Conservation (phyloP, 2,888 invertebrate species). For the Plebejus argus region DNA sequence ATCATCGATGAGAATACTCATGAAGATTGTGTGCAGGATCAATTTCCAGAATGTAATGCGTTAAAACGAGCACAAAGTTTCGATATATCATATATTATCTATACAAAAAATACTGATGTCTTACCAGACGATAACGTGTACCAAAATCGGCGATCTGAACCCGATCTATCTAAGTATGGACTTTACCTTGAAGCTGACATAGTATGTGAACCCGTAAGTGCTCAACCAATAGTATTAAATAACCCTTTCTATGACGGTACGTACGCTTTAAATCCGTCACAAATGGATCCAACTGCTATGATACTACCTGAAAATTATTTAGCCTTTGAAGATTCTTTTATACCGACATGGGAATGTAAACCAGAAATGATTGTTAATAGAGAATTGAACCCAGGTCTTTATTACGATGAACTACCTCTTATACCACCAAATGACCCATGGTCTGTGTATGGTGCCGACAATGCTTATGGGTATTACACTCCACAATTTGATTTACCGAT, state of each 20-base stretch:
- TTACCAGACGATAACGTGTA: conserved; percentile 52
- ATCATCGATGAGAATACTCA: conserved; percentile 50
- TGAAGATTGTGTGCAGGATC: conserved; percentile 46
- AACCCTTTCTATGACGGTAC: conserved; percentile 77
- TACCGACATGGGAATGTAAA: conserved; percentile 71
- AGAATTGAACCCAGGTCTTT: conserved; percentile 60
- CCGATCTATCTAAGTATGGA: conserved; percentile 71
- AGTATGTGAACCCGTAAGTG: conserved; percentile 59
- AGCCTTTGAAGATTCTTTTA: conserved; percentile 78
- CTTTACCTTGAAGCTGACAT: conserved; percentile 68
- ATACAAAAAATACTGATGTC: conserved; percentile 55
- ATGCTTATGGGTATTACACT: conserved; percentile 65
- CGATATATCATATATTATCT: conserved; percentile 69
- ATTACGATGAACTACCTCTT: conserved; percentile 67
- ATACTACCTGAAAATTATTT: conserved; percentile 74
- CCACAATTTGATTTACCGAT: conserved; percentile 62
- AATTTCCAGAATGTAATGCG: conserved; percentile 54
- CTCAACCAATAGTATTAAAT: conserved; percentile 69
- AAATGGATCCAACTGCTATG: conserved; percentile 62
- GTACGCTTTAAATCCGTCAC: conserved; percentile 60
- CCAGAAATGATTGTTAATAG: conserved; percentile 60
- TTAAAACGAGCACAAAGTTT: conserved; percentile 72
- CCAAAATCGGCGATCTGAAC: conserved; percentile 66
- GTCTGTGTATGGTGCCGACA: conserved; percentile 64
- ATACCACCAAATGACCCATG: conserved; percentile 73